Conservation (phyloP, 2,113 vertebrate species). For the Erythrocebus patas region DNA sequence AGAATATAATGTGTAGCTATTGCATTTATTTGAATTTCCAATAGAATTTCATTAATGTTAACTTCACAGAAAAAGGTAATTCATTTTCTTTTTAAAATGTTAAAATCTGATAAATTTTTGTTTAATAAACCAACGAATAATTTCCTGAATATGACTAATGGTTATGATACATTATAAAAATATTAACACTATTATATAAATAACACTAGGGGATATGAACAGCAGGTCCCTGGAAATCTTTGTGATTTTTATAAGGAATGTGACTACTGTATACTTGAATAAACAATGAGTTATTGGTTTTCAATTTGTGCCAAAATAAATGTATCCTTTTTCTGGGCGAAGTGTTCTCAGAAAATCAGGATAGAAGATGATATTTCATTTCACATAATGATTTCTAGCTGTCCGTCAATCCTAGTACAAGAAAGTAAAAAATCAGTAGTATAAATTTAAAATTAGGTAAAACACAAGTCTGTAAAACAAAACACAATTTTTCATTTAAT, state of each 20-base stretch:
- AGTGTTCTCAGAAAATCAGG: constrained; percentile 20
- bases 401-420: not conserved
- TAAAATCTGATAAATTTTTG: constrained; percentile 21
- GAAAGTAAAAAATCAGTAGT: not conserved
- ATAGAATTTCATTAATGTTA: constrained; percentile 7
- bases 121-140: not conserved
- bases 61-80: not conserved
- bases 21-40: not conserved
- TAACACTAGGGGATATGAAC: not conserved
- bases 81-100: constrained; percentile 16
- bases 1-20: not conserved
- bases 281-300: not conserved
- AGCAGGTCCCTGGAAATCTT: not conserved
- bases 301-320: constrained; percentile 5
- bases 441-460: not conserved
- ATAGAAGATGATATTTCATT: constrained; percentile 15
- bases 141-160: not conserved
- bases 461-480: not conserved
- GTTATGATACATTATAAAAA: not conserved
- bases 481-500: not conserved
- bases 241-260: constrained; percentile 47
- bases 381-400: constrained; percentile 31
- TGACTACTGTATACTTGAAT: not conserved
- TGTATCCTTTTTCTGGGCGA: not conserved
- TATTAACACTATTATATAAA: not conserved